These are phyloP conservation scores for Nannobrachium achirus DNA, from an alignment of 2,113 vertebrate genomes.

Conservation along the genomic window DNA sequence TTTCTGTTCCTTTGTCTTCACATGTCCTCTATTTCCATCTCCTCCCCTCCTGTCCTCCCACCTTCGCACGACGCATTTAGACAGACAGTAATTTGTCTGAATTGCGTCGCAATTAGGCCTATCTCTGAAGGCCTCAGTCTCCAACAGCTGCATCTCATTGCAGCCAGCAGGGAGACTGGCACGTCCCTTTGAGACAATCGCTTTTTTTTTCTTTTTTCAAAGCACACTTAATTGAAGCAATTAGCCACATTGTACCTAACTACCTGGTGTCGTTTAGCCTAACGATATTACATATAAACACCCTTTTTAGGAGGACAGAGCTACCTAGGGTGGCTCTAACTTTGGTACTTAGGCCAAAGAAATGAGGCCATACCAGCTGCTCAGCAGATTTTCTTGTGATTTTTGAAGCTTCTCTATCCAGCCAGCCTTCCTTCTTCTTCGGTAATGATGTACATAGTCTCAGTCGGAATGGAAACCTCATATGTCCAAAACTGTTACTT, in stretches of 20 bases:
- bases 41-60: slow-evolving; percentile 47
- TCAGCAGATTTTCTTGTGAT: slow-evolving; percentile 44
- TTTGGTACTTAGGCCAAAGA: slow-evolving; percentile 42
- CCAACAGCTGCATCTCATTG: slow-evolving; percentile 63
- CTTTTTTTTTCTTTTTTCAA: slow-evolving; percentile 42
- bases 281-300: slow-evolving; percentile 71
- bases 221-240: slow-evolving; percentile 68
- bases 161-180: slow-evolving; percentile 35
- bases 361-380: slow-evolving; percentile 63
- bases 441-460: slow-evolving; percentile 38
- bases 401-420: slow-evolving; percentile 31
- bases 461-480: too few species aligned
- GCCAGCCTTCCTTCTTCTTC: slow-evolving; percentile 15
- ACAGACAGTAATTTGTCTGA: slow-evolving; percentile 69
- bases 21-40: slow-evolving; percentile 42
- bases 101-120: slow-evolving; percentile 68
- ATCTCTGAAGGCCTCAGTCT: slow-evolving; percentile 52
- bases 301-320: slow-evolving; percentile 59
- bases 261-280: slow-evolving; percentile 64
- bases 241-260: slow-evolving; percentile 69
- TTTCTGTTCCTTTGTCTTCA: slow-evolving; percentile 19
- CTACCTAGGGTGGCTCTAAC: slow-evolving; percentile 52
- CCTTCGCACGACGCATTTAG: slow-evolving; percentile 18
- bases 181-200: slow-evolving; percentile 62
- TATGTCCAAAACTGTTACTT: not conserved